Evolutionary conservation across 1,140 invertebrate genomes (phyloP).

Genomic region (Lepidotrigona ventralis): DNA sequence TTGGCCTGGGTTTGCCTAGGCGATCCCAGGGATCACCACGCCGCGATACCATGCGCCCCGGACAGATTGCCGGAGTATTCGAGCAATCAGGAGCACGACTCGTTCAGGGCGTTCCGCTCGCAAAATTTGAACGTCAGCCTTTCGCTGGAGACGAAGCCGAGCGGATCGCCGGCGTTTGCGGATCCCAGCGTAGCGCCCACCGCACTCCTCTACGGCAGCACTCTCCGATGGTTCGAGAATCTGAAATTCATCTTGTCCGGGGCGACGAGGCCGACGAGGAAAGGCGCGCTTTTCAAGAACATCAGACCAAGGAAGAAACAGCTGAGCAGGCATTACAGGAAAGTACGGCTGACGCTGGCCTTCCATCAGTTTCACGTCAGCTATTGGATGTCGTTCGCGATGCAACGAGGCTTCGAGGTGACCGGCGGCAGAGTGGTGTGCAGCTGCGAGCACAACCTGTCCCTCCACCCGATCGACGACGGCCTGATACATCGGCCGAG

Average conservation of each 20-base stretch:
- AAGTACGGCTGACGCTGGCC: constrained; percentile 90
- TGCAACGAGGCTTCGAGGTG: constrained; percentile 96
- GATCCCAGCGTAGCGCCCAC: constrained; percentile 86
- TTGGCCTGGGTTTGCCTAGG: constrained; percentile 95
- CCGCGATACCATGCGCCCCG: constrained; percentile 97
- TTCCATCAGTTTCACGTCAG: constrained; percentile 95
- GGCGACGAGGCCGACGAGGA: constrained; percentile 94
- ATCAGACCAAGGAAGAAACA: constrained; percentile 92
- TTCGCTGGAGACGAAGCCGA: constrained; percentile 92
- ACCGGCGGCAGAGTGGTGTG: constrained; percentile 92
- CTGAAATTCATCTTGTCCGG: constrained; percentile 97
- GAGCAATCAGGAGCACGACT: constrained; percentile 94
- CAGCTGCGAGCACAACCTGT: constrained; percentile 91
- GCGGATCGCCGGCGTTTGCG: constrained; percentile 80
- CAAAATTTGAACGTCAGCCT: constrained; percentile 94
- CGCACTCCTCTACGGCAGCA: constrained; percentile 94
- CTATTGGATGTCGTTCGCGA: constrained; percentile 99
- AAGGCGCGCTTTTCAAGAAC: constrained; percentile 94
- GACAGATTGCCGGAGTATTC: constrained; percentile 98
- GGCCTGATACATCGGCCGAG: constrained; percentile 91
- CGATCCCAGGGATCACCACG: constrained; percentile 97
- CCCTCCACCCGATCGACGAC: constrained; percentile 89
- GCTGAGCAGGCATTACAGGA: constrained; percentile 95
- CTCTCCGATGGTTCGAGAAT: constrained; percentile 96
- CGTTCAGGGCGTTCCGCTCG: constrained; percentile 95